Evolutionary conservation across 2,888 invertebrate genomes (phyloP).

Genomic region (Sphinx pinastri): DNA sequence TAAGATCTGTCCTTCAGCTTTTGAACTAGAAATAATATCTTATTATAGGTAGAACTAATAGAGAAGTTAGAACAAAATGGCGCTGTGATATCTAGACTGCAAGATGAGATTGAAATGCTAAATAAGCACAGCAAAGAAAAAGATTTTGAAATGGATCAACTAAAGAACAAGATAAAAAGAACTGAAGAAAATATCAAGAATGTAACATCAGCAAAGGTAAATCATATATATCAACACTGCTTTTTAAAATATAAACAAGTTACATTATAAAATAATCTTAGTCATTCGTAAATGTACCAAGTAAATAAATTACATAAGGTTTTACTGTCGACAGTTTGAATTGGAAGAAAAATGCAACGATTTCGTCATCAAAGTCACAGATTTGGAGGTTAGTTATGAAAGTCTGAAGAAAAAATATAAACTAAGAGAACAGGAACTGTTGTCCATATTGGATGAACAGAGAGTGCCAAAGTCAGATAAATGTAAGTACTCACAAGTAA

Average conservation of each 20-base stretch:
- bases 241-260: too few species aligned
- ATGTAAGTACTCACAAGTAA: constrained; percentile 44
- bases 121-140: constrained; percentile 54
- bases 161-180: constrained; percentile 54
- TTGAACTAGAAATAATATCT: neutral
- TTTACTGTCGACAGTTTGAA: constrained; percentile 50
- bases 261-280: too few species aligned
- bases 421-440: constrained; percentile 81
- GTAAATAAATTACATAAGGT: constrained; percentile 10
- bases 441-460: constrained; percentile 73
- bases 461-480: constrained; percentile 47
- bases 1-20: neutral
- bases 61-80: constrained; percentile 70
- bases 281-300: neutral
- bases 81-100: constrained; percentile 52
- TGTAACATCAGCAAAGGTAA: constrained; percentile 49
- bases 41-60: constrained; percentile 70
- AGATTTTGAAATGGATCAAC: constrained; percentile 56
- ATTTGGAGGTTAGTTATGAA: constrained; percentile 81
- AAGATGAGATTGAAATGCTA: constrained; percentile 60
- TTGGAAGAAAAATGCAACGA: constrained; percentile 57
- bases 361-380: constrained; percentile 64
- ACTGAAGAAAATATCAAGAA: constrained; percentile 52
- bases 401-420: constrained; percentile 78
- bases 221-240: neutral